Conservation (phyloP, 2,888 invertebrate species). For the Carcina quercana region DNA sequence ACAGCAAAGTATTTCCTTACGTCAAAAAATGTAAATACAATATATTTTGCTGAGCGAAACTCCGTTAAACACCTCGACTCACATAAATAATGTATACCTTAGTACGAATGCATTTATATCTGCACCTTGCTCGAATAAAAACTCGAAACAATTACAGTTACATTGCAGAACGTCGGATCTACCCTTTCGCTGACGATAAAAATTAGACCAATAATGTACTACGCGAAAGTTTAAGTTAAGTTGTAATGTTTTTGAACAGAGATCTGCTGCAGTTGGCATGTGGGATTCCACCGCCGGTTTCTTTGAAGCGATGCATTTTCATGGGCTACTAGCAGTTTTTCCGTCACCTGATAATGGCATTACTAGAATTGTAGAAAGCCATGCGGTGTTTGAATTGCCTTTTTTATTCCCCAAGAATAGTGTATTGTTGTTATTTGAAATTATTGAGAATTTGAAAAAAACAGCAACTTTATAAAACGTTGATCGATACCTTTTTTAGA, state of each 20-base stretch:
- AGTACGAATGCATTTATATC: constrained; percentile 42
- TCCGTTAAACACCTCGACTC: constrained; percentile 9
- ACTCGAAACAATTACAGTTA: constrained; percentile 65
- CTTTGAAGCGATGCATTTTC: constrained; percentile 64
- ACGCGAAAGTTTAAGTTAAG: constrained; percentile 49
- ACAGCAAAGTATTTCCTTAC: too few relatives aligned
- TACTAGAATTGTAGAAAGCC: constrained; percentile 69
- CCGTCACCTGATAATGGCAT: constrained; percentile 71
- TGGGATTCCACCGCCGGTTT: constrained; percentile 64
- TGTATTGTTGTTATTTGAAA: too few relatives aligned
- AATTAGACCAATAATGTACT: constrained; percentile 48
- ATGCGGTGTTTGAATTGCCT: constrained; percentile 31
- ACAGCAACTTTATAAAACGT: too few relatives aligned
- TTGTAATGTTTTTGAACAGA: constrained; percentile 33
- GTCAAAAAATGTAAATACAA: too few relatives aligned
- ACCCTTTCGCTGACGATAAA: constrained; percentile 47
- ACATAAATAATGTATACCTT: constrained; percentile 13
- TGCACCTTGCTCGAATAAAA: constrained; percentile 69
- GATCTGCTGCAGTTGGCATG: constrained; percentile 51
- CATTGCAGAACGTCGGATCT: constrained; percentile 46
- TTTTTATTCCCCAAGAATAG: too few relatives aligned
- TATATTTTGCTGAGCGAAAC: constrained; percentile 5
- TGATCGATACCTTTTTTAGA: too few relatives aligned
- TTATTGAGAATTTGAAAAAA: too few relatives aligned
- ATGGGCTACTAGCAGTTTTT: constrained; percentile 69